These are phyloP conservation scores for Drosophila crucigera DNA, from an alignment of 2,888 invertebrate genomes.

Conservation along the genomic window DNA sequence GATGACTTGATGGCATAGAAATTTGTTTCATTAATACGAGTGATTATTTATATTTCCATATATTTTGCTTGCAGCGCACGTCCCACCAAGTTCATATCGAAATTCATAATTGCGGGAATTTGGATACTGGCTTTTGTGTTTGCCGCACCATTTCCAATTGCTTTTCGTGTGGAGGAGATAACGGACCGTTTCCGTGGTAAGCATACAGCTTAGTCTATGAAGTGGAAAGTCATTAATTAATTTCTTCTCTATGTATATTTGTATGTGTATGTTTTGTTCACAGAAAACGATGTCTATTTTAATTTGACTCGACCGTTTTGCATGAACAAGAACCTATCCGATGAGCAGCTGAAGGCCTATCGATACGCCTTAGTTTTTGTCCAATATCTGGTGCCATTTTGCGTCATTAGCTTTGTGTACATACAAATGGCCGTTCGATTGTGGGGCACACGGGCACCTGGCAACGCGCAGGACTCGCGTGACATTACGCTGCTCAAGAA, in stretches of 20 bases:
- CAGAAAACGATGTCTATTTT: constrained; percentile 80
- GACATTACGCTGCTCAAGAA: constrained; percentile 93
- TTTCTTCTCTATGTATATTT: neutral
- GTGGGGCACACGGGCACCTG: constrained; percentile 92
- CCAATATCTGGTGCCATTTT: constrained; percentile 92
- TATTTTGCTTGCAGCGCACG: constrained; percentile 87
- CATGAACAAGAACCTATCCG: constrained; percentile 86
- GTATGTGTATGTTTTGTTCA: neutral
- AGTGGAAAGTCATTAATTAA: neutral
- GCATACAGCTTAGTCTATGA: constrained; percentile 5
- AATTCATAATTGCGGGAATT: constrained; percentile 90
- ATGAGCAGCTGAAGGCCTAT: constrained; percentile 86
- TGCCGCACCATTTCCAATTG: constrained; percentile 88
- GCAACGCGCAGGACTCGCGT: constrained; percentile 91
- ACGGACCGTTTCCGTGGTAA: constrained; percentile 83
- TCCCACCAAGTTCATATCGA: constrained; percentile 90
- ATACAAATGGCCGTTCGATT: constrained; percentile 91
- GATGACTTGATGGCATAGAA: constrained; percentile 15
- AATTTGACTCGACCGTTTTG: constrained; percentile 86
- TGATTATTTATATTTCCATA: constrained; percentile 8
- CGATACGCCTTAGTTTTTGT: constrained; percentile 86
- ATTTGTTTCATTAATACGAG: constrained; percentile 19
- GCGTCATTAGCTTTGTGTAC: constrained; percentile 93
- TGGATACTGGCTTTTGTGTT: constrained; percentile 90
- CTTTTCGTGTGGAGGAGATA: constrained; percentile 83